A percentile compares a stretch with the other conserved stretches of the same genome.
Conservation (phyloP, 2,797 vertebrate species). For the Neoniphon sammara region DNA sequence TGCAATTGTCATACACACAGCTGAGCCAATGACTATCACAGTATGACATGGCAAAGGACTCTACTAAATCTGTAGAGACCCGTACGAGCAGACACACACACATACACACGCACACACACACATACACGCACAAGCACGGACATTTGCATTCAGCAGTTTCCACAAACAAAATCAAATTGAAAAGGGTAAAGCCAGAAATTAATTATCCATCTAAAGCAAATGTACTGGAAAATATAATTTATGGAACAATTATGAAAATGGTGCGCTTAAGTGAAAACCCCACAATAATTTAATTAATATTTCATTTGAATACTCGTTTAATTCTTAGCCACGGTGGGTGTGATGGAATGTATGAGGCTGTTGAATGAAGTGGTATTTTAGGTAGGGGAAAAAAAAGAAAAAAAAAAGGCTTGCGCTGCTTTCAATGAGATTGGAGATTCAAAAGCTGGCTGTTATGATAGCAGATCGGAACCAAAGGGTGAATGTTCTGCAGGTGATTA, state of each 20-base stretch:
- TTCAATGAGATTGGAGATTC: constrained; percentile 72
- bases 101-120: constrained; percentile 33
- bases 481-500: constrained; percentile 74
- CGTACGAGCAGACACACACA: not conserved
- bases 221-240: constrained; percentile 99
- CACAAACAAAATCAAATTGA: constrained; percentile 87
- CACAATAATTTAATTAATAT: constrained; percentile 93
- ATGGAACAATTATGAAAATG: constrained; percentile 91
- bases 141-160: constrained; percentile 76
- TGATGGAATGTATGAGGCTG: constrained; percentile 63
- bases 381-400: constrained; percentile 35
- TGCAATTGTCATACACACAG: constrained; percentile 30
- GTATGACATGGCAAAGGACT: constrained; percentile 32
- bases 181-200: constrained; percentile 93
- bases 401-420: constrained; percentile 47
- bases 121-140: constrained; percentile 61
- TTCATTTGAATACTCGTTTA: constrained; percentile 92
- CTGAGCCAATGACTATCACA: constrained; percentile 34
- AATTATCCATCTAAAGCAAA: constrained; percentile 97
- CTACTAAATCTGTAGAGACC: constrained; percentile 11
- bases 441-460: constrained; percentile 57
- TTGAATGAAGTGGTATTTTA: constrained; percentile 73
- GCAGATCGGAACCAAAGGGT: constrained; percentile 56
- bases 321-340: constrained; percentile 68
- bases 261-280: constrained; percentile 91